Evolutionary conservation across 2,888 invertebrate genomes (phyloP), one percentile per base, ranked within the genome.

Genomic region (Tachina fera): DNA sequence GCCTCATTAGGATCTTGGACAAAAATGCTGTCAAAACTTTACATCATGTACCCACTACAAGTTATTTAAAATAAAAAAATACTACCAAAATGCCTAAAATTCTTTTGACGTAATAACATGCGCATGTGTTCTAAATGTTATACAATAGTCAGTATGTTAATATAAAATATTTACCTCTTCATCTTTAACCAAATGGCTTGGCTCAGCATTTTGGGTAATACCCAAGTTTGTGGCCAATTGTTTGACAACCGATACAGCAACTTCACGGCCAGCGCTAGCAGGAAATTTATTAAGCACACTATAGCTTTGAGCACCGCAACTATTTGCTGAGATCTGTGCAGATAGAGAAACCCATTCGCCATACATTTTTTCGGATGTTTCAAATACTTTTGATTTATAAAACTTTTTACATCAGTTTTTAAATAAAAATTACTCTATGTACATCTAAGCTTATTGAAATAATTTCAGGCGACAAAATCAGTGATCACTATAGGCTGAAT

Each of bases 111-210:
- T 31, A 5, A 31, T 6, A 31, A 31, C 31, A 31, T 31, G 6
- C 6, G 31, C 31, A 31, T 31, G 31, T 31, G 5, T 31, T 0
- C 31, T 31, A 31, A 6, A 31, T 5, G 31, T 6, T 31, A 31
- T 51, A 11, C 16, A n/a, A n/a, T 14, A 13, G 47, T 6, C 14
- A 9, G 16, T 51, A 51, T 41, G 41, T 41, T 61, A 41, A 16
- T 9, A n/a, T 22, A 16, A 3, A 63, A 65, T 65, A 67, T 83
- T 88, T 91, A 97, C 97, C 95, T 98, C 97, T 90, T 94, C 95
- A 92, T 98, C 98, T 68, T 96, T 96, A 39, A 95, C 95, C 77
- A 98, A 94, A 45, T 96, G 95, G 91, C 97, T 97, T 6, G 97
- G 97, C 89, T 97, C 97, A 0, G 96, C 95, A 87, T 96, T 96